Evolutionary conservation across 2,888 invertebrate genomes (phyloP), one percentile per base, ranked within the genome.

Genomic region (Anoncus sp.): DNA sequence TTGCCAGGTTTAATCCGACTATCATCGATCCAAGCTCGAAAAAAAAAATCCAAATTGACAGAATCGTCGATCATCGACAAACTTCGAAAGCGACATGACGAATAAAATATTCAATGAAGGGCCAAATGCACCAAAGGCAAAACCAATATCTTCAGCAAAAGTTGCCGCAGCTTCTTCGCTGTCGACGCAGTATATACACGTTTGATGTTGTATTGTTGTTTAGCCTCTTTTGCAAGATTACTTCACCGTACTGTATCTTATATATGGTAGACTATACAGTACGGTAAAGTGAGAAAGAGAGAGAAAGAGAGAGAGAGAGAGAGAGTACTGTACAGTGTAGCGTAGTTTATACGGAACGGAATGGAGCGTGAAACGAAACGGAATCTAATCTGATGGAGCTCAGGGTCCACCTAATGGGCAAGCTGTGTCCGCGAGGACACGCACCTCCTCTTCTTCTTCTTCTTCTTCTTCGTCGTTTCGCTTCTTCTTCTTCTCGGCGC

Each of bases 341-440:
- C 47, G 60, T 74, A 70, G 77, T 78, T 78, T 78, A 78, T 78
- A 74, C 74, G 65, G 70, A 70, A 70, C 74, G 74, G 74, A 74
- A 74, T 70, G 70, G 69, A 66, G 74, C 74, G 77, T 70, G 81
- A 83, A 85, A 88, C 83, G 84, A 87, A 88, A 85, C 84, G 85
- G 88, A 88, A 90, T 89, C 90, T 90, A 90, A 90, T 90, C 90
- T 91, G 90, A 91, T 91, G 89, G 85, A 87, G 85, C 89, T 84
- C 75, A 78, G 85, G 89, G 87, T 88, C 89, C 88, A 88, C 88
- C 88, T 91, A 91, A 90, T 91, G 90, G 90, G 89, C 89, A 90
- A 91, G 88, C 90, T 90, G 88, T 91, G 90, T 91, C 88, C 75
- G 70, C 73, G 67, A 87, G 87, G 89, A 89, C 90, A 90, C 90